Base-by-base conservation (phyloP, 2,797 vertebrate species). In the Thalassophryne amazonica region DNA sequence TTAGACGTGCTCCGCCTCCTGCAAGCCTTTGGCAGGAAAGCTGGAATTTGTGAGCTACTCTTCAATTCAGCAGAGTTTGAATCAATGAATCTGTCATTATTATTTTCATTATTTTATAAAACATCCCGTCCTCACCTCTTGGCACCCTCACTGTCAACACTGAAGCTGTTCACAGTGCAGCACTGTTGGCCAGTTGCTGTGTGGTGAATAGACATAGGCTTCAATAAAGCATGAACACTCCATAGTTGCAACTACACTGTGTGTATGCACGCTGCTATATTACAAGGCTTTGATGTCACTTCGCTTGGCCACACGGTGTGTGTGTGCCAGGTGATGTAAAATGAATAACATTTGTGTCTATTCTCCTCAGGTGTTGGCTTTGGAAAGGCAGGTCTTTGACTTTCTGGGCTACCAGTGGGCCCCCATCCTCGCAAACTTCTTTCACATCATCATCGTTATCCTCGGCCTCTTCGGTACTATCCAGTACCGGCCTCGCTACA, bases 361-460 rank as follows among this genome's bases (percentile, higher is more conserved):
- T 11, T 28, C 15, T 7, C 21, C 14, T 28, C 15, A 96, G 95
- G 89, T 96, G 11, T 78, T 93, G 60, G 90, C 92, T 7, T 82
- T 97, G 50, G 94, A 96, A 65, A 89, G 93, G 42, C 95, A 97
- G 62, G 93, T 95, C 53, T 96, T 97, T 1, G 93, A 96, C 84
- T 95, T 97, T 81, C 88, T 96, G 78, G 94, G 94, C 1, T 95
- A 94, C 80, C 94, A 96, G 74, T 95, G 94, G 95, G 93, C 92
- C 1, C 94, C 94, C 0, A 94, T 97, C 70, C 89, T 97, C 0
- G 93, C 93, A 80, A 96, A 95, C 87, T 96, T 96, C 74, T 79
- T 94, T 73, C 94, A 95, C 85, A 93, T 94, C 76, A 87, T 94
- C 68, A 63, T 93, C 1, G 92, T 95, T 20, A 94, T 98, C 78